Percentiles rank a stretch among this genome's conserved stretches.
Evolutionary conservation across 2,797 vertebrate genomes (phyloP).

Genomic region (Lagorchestes hirsutus): DNA sequence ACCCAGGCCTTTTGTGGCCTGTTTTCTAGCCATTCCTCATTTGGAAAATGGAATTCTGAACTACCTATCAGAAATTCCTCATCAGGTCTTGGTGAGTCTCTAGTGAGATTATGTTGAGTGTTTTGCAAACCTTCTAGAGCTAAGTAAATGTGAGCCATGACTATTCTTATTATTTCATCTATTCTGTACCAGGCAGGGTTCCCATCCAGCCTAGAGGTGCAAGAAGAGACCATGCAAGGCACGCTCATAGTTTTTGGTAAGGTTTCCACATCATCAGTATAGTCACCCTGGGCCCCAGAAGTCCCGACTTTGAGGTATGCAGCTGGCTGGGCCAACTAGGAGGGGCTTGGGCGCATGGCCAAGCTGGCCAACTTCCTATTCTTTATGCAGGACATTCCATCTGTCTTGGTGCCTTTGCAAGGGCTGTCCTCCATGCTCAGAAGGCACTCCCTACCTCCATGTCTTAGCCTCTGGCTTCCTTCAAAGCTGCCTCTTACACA

Average conservation of each 20-base stretch:
- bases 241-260: neutral
- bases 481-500: neutral
- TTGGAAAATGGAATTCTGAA: neutral
- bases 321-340: neutral
- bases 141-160: neutral
- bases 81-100: neutral
- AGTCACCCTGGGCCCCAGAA: neutral
- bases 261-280: neutral
- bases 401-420: neutral
- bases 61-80: neutral
- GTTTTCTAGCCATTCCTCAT: neutral
- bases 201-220: neutral
- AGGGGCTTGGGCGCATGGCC: neutral
- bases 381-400: neutral
- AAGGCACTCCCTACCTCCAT: neutral
- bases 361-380: neutral
- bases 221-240: neutral
- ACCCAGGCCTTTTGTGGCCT: neutral
- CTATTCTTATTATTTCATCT: neutral
- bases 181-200: neutral
- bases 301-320: slow-evolving; percentile 2
- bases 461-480: neutral
- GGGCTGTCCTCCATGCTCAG: neutral
- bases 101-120: neutral
- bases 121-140: neutral